Conservation (phyloP, 2,797 vertebrate genomes). For the Luscinia luscinia region DNA sequence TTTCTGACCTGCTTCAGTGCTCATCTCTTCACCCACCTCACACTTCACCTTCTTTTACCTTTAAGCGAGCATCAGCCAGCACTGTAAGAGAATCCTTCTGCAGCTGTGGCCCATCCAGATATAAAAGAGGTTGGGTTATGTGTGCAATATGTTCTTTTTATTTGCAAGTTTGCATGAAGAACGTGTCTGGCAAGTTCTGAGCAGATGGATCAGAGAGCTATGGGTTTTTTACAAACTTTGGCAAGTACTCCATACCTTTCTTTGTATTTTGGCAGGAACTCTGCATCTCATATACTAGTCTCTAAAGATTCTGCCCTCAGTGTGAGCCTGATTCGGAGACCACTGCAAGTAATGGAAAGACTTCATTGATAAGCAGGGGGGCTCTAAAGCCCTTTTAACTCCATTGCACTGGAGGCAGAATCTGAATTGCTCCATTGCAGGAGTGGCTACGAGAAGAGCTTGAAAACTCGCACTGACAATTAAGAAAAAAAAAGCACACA, state of each 20-base stretch:
- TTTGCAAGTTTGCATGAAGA: conserved; percentile 72
- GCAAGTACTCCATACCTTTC: conserved; percentile 70
- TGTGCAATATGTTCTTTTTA: conserved; percentile 69
- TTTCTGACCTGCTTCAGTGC: neutral
- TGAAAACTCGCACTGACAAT: neutral
- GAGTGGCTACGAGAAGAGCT: neutral
- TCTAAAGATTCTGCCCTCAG: conserved; percentile 62
- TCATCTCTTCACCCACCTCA: neutral
- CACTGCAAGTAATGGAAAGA: conserved; percentile 46
- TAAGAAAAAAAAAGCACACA: neutral
- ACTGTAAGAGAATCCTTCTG: conserved; percentile 30
- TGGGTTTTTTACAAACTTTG: conserved; percentile 58
- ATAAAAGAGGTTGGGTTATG: conserved; percentile 42
- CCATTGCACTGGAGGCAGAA: neutral
- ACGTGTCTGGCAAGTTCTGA: conserved; percentile 72
- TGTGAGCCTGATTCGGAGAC: conserved; percentile 41
- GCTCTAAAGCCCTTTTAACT: conserved; percentile 26
- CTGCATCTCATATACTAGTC: conserved; percentile 67
- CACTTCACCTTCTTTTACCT: conserved; percentile 58
- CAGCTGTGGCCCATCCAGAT: conserved; percentile 54
- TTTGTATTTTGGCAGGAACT: conserved; percentile 70
- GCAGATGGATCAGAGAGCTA: conserved; percentile 61
- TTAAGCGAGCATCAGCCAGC: neutral
- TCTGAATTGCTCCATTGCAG: conserved; percentile 11
- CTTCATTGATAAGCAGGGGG: conserved; percentile 28